phyloP scores from a whole-genome alignment of 2,113 vertebrate species.

The Gopherus flavomarginatus region DNA sequence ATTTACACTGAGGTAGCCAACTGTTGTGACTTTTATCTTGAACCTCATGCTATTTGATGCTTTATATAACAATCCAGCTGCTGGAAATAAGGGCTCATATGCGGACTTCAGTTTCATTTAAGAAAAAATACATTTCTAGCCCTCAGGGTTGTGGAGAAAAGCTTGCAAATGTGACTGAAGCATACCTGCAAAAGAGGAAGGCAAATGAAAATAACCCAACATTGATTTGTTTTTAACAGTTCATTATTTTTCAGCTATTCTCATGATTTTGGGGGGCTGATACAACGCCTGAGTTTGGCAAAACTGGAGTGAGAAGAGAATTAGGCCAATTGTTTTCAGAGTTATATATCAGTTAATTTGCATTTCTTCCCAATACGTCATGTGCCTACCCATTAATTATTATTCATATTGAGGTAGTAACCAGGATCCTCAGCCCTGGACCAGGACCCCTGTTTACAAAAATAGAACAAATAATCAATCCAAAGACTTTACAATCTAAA shows the following conservation, averaged over 20 bases:
- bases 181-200: background rate
- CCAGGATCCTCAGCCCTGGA: background rate
- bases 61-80: background rate
- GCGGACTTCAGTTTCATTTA: background rate
- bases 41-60: background rate
- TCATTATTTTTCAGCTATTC: background rate
- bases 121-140: background rate
- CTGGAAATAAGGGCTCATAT: background rate
- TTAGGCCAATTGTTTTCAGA: background rate
- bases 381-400: background rate
- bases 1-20: background rate
- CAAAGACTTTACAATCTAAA: background rate
- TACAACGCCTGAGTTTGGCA: background rate
- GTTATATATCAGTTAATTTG: background rate
- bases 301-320: background rate
- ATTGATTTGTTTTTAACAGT: background rate
- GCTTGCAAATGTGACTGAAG: background rate
- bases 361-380: background rate
- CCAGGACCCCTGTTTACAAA: background rate
- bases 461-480: background rate
- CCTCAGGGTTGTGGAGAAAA: background rate
- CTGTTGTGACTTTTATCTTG: background rate
- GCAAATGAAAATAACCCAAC: background rate
- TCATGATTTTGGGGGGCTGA: background rate
- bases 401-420: background rate